These are phyloP conservation scores for Odontamblyopus rebecca DNA, from an alignment of 2,797 vertebrate genomes.

Conservation along the genomic window DNA sequence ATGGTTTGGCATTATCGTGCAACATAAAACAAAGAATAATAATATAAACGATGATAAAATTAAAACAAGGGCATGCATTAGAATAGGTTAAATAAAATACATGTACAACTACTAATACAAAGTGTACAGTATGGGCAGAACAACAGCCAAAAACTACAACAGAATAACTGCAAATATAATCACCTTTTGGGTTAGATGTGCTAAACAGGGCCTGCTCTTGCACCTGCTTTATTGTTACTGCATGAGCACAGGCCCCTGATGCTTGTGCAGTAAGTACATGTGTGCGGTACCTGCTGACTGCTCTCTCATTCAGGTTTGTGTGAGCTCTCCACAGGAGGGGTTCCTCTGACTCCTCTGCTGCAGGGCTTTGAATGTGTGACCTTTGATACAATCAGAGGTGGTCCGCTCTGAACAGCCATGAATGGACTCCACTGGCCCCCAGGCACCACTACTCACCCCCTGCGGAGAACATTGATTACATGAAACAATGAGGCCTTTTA, in stretches of 20 bases:
- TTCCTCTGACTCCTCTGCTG: constrained; percentile 27
- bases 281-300: constrained; percentile 18
- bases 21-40: too few species aligned
- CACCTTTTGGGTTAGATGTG: background rate
- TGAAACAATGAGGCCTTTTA: constrained; percentile 61
- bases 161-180: background rate
- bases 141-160: too few species aligned
- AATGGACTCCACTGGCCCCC: constrained; percentile 38
- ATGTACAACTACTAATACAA: too few species aligned
- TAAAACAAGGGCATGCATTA: too few species aligned
- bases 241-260: constrained; percentile 4
- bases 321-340: constrained; percentile 32
- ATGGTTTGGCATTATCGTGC: too few species aligned
- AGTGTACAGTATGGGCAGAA: too few species aligned
- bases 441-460: constrained; percentile 41
- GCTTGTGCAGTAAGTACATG: constrained; percentile 4
- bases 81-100: too few species aligned
- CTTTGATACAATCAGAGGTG: constrained; percentile 68
- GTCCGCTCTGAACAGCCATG: constrained; percentile 42
- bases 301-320: constrained; percentile 19
- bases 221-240: background rate
- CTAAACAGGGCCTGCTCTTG: background rate
- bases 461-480: constrained; percentile 70
- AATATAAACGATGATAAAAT: too few species aligned
- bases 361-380: constrained; percentile 60